A percentile compares a stretch with the other conserved stretches of the same genome.
Conservation (phyloP, 2,113 vertebrate genomes). For the Callionymus lyra region DNA sequence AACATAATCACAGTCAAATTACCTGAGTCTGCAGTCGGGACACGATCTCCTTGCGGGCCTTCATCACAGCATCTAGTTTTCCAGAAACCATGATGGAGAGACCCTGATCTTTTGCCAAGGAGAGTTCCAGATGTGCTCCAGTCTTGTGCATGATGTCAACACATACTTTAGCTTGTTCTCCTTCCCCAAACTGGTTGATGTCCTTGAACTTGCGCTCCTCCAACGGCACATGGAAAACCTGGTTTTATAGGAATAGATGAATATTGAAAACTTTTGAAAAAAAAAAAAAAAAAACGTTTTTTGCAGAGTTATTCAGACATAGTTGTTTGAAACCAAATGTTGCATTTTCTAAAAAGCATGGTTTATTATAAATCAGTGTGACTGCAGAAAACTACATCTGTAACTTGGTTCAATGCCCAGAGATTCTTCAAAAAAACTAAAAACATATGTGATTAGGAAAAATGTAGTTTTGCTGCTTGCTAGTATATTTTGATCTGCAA, state of each 20-base stretch:
- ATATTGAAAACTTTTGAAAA: not conserved
- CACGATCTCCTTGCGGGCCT: slow-evolving; percentile 97
- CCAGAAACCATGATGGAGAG: slow-evolving; percentile 99
- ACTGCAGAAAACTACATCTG: too few relatives aligned
- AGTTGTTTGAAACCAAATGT: too few relatives aligned
- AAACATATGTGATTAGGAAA: too few relatives aligned
- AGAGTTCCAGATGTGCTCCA: slow-evolving; percentile 94
- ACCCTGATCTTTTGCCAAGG: slow-evolving; percentile 97
- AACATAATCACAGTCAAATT: not conserved
- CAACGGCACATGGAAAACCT: slow-evolving; percentile 98
- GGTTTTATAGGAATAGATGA: not conserved
- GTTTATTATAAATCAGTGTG: too few relatives aligned
- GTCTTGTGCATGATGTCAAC: slow-evolving; percentile 99
- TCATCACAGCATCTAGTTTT: slow-evolving; percentile 96
- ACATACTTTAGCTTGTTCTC: slow-evolving; percentile 97
- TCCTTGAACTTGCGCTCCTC: slow-evolving; percentile 98
- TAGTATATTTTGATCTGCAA: too few relatives aligned
- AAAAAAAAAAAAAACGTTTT: too few relatives aligned
- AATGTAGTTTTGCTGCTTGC: too few relatives aligned
- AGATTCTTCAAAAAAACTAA: too few relatives aligned
- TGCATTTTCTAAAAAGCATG: too few relatives aligned
- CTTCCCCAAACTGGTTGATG: slow-evolving; percentile 98
- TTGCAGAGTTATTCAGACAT: too few relatives aligned
- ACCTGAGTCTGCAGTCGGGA: slow-evolving; percentile 98
- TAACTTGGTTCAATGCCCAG: too few relatives aligned